These are phyloP conservation scores for Ifrita kowaldi DNA, from an alignment of 2,113 vertebrate species.

Conservation along the genomic window DNA sequence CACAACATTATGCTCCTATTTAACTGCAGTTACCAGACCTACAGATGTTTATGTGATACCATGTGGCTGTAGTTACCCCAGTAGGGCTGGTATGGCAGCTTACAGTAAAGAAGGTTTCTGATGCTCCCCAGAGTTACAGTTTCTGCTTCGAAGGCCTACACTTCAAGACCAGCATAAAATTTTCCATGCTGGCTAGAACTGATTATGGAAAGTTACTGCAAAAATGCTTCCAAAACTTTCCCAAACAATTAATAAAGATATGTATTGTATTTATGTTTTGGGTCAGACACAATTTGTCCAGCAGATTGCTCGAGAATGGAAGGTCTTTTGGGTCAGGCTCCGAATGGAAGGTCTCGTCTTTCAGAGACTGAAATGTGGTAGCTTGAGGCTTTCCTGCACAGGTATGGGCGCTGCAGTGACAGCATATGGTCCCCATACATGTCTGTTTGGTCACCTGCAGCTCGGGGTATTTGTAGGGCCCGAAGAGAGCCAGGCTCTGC, in stretches of 20 bases:
- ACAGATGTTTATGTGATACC: neutral
- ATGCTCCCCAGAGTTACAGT: neutral
- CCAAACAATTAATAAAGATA: neutral
- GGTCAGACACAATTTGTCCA: neutral
- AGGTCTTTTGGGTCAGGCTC: neutral
- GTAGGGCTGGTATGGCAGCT: neutral
- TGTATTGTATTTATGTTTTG: neutral
- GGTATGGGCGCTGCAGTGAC: accelerated
- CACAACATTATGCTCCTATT: neutral
- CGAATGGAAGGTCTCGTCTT: neutral
- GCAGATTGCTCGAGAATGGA: neutral
- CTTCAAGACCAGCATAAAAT: neutral
- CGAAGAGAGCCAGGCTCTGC: neutral
- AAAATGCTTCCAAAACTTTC: neutral
- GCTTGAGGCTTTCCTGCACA: neutral
- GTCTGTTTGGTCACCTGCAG: accelerated
- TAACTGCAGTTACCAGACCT: neutral
- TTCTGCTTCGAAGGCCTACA: neutral
- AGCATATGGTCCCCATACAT: accelerated
- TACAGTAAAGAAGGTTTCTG: neutral
- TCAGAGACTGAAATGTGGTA: neutral
- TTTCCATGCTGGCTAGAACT: neutral
- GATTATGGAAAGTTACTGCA: neutral
- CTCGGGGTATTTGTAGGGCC: accelerated
- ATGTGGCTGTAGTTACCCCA: neutral